phyloP scores from a whole-genome alignment of 2,888 invertebrate genomes.

The Willowsia nigromaculata region DNA sequence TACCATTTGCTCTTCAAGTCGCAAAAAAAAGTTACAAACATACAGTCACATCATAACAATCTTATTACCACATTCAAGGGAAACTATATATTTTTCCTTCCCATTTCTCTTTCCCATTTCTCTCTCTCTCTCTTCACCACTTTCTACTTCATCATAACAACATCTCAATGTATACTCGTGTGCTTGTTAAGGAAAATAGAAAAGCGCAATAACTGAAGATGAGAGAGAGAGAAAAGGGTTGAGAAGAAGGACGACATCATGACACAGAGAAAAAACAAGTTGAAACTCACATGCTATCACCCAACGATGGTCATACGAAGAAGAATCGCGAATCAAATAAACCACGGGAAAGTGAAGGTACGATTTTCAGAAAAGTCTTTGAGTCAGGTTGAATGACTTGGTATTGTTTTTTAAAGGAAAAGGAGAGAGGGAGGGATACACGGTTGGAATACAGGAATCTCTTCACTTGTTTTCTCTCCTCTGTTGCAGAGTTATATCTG shows the following conservation, averaged over 20 bases:
- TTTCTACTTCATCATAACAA: constrained; percentile 20
- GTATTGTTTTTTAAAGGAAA: constrained; percentile 5
- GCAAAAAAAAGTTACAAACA: neutral
- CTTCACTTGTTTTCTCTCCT: neutral
- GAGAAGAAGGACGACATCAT: constrained; percentile 29
- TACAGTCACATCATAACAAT: constrained; percentile 47
- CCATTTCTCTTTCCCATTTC: neutral
- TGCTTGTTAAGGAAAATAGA: neutral
- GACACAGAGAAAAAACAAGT: constrained; percentile 21
- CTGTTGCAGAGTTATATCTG: neutral
- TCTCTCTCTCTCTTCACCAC: too few species aligned
- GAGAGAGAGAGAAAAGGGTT: neutral
- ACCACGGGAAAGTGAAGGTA: constrained; percentile 3
- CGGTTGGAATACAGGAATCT: neutral
- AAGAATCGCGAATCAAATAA: neutral
- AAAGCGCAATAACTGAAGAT: neutral
- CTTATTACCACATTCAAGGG: constrained; percentile 47
- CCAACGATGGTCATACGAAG: neutral
- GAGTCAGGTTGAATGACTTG: neutral
- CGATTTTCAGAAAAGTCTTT: neutral
- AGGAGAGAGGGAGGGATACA: neutral
- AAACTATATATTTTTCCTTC: neutral
- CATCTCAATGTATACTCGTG: neutral
- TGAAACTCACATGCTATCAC: constrained; percentile 32
- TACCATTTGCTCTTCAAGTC: neutral